Base-by-base conservation (phyloP, 2,888 invertebrate species). In the Strigamia transsilvanica region DNA sequence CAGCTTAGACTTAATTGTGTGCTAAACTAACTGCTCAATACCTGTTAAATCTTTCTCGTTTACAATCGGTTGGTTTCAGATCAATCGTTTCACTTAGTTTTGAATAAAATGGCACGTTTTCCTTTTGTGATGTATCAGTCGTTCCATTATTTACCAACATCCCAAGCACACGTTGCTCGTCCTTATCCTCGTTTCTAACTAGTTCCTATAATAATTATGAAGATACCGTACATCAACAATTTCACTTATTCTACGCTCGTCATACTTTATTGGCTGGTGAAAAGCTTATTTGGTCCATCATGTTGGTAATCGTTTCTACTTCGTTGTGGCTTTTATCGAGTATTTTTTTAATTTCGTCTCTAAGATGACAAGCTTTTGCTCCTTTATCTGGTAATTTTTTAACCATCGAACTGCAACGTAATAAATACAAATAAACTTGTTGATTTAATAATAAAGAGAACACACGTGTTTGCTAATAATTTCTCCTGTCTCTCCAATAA, bases 401-500 rank as follows among this genome's bases (percentile, higher is more conserved):
- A 10, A 61, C 5, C 3, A 21, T 15, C 2, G 21, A 61, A 9
- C 61, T 61, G 21, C 10, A n/a, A 61, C n/a, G 21, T 6, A 21
- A 61, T 15, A 23, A 15, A 61, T 3, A 10, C 7, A n/a, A 61
- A n/a, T 10, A 61, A 18, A 12, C 6, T 61, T 21, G 18, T 21
- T 1, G 9, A 61, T 12, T 61, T 18, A 61, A 18, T 61, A 61
- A 2, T 12, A 7, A 15, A 61, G 18, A 18, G 0, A 61, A 61
- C 61, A 3, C 12, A 61, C 61, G 0, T 18, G 21, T 7, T 61
- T 61, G 61, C n/a, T 12, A 61, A 23, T 61, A 61, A 21, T 21
- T 61, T 61, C 10, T 61, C 61, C 61, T 61, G 61, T 7, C 61
- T 15, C 61, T 61, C 61, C 21, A 61, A 12, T 61, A 61, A 61